These are phyloP conservation scores for Leucopternis melanops DNA, from an alignment of 2,113 vertebrate genomes.

Conservation along the genomic window DNA sequence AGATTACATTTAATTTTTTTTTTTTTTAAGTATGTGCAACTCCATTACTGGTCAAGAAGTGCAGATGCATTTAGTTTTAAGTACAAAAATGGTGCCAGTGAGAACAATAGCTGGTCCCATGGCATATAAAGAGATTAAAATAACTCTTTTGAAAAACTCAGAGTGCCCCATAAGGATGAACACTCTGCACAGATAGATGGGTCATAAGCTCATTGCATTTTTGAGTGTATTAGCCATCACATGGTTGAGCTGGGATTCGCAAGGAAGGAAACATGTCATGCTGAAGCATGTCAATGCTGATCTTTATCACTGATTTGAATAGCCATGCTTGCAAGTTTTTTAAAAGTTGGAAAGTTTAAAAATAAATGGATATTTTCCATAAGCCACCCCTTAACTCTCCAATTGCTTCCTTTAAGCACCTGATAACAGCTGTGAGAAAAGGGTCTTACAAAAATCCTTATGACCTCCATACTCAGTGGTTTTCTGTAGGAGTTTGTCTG, in stretches of 20 bases:
- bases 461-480: not conserved
- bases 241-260: not conserved
- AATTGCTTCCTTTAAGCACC: not conserved
- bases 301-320: not conserved
- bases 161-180: conserved; percentile 35
- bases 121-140: conserved; percentile 59
- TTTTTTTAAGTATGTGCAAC: not conserved
- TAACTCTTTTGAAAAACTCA: conserved; percentile 20
- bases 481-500: not conserved
- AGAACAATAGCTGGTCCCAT: conserved; percentile 52
- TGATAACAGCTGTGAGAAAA: not conserved
- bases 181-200: not conserved
- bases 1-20: not conserved
- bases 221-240: conserved; percentile 41
- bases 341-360: not conserved
- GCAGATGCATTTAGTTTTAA: conserved; percentile 9
- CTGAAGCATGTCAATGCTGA: not conserved
- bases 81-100: conserved; percentile 21
- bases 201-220: conserved; percentile 50
- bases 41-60: not conserved
- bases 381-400: not conserved
- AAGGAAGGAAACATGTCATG: not conserved
- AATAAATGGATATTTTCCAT: not conserved
- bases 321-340: not conserved
- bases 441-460: not conserved